Conservation (phyloP, 2,888 invertebrate genomes). For the Cyclophora albipunctata region DNA sequence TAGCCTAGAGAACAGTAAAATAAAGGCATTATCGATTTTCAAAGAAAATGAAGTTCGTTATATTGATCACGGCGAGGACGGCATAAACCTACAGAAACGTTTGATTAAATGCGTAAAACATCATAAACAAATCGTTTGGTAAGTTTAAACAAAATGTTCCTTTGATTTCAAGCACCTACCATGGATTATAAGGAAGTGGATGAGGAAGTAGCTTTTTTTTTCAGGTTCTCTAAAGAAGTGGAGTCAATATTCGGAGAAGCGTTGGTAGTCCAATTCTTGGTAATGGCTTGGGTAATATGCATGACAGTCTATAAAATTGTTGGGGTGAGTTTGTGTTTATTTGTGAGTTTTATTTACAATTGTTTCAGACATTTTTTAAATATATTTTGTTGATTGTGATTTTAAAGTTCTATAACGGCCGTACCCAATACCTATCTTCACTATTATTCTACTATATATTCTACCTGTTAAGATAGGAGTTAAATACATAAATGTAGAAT, state of each 20-base stretch:
- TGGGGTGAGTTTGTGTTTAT: constrained; percentile 33
- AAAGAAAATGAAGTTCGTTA: constrained; percentile 19
- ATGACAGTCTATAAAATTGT: constrained; percentile 62
- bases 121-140: constrained; percentile 47
- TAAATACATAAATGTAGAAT: too few relatives aligned
- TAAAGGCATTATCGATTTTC: constrained; percentile 9
- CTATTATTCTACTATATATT: too few relatives aligned
- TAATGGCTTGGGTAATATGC: constrained; percentile 58
- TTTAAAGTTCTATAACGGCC: too few relatives aligned
- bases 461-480: too few relatives aligned
- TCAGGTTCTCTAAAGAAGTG: constrained; percentile 49
- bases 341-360: background rate
- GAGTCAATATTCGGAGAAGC: constrained; percentile 53
- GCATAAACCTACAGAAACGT: constrained; percentile 29
- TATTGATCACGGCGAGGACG: constrained; percentile 6
- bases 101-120: constrained; percentile 43
- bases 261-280: constrained; percentile 46
- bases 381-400: too few relatives aligned
- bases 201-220: background rate
- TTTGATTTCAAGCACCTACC: too few relatives aligned
- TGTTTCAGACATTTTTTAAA: background rate
- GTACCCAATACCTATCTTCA: too few relatives aligned
- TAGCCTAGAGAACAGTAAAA: constrained; percentile 11
- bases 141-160: constrained; percentile 1
- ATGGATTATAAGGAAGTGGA: too few relatives aligned